phyloP scores from a whole-genome alignment of 1,140 invertebrate species.

The Aphis gossypii region DNA sequence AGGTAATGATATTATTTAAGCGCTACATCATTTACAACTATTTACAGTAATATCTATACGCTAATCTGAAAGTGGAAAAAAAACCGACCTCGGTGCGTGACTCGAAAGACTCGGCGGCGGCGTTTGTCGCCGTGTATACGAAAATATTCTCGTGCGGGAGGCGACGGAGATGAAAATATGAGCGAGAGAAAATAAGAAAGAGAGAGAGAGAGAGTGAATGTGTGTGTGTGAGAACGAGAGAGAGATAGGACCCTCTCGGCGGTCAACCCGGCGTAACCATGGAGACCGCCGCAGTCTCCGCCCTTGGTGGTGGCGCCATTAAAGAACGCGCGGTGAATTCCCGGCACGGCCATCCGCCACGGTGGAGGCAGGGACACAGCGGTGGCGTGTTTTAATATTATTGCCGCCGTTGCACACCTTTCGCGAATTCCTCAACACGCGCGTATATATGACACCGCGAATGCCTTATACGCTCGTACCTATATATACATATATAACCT shows the following conservation, averaged over 20 bases:
- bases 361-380: background rate
- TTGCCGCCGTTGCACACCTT: background rate
- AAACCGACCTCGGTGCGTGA: background rate
- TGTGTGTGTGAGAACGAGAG: background rate
- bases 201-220: background rate
- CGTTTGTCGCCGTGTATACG: background rate
- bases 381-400: background rate
- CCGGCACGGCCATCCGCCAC: slow-evolving; percentile 35
- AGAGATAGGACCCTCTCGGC: background rate
- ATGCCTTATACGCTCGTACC: background rate
- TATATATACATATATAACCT: background rate
- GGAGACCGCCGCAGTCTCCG: slow-evolving; percentile 49
- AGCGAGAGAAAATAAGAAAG: background rate
- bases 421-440: background rate
- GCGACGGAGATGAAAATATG: background rate
- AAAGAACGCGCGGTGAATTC: slow-evolving; percentile 24
- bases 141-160: background rate
- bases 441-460: background rate
- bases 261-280: slow-evolving; percentile 21
- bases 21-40: background rate
- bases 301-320: slow-evolving; percentile 56
- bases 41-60: background rate
- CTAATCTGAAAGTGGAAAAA: background rate
- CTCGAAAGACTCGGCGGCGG: background rate
- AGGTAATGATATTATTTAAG: background rate